These are phyloP conservation scores for Scarus forsteni DNA, from an alignment of 2,797 vertebrate species.

Conservation along the genomic window DNA sequence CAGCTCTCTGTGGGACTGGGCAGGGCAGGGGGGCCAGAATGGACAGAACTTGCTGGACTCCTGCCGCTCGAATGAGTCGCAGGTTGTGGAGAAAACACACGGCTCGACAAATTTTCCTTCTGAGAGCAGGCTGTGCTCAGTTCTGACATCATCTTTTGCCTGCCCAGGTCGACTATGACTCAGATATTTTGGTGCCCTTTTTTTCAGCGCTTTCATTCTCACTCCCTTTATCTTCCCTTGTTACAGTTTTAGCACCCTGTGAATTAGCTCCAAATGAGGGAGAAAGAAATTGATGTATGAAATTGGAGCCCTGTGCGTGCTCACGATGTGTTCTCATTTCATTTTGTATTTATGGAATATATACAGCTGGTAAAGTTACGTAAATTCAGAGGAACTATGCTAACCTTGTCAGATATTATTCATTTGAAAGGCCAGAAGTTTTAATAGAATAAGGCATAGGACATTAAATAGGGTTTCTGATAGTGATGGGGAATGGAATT, in stretches of 20 bases:
- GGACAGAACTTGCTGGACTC: constrained; percentile 60
- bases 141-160: constrained; percentile 42
- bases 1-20: constrained; percentile 67
- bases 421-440: constrained; percentile 18
- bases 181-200: constrained; percentile 50
- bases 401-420: constrained; percentile 60
- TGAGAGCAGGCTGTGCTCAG: constrained; percentile 40
- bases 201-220: constrained; percentile 22
- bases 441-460: constrained; percentile 38
- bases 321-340: constrained; percentile 49
- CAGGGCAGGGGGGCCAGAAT: constrained; percentile 56
- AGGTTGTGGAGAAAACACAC: constrained; percentile 31
- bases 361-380: constrained; percentile 49
- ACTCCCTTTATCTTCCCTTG: constrained; percentile 33
- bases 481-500: constrained; percentile 29
- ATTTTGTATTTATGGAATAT: constrained; percentile 59
- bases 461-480: constrained; percentile 35
- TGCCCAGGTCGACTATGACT: constrained; percentile 51
- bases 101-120: constrained; percentile 31
- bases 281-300: constrained; percentile 38
- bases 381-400: constrained; percentile 54
- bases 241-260: constrained; percentile 59
- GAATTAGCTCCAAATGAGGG: constrained; percentile 57
- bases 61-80: constrained; percentile 45
- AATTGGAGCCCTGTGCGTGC: constrained; percentile 22